Percentiles rank a stretch among this genome's conserved stretches.
Conservation (phyloP, 1,140 invertebrate genomes). For the Cydia strobilella region DNA sequence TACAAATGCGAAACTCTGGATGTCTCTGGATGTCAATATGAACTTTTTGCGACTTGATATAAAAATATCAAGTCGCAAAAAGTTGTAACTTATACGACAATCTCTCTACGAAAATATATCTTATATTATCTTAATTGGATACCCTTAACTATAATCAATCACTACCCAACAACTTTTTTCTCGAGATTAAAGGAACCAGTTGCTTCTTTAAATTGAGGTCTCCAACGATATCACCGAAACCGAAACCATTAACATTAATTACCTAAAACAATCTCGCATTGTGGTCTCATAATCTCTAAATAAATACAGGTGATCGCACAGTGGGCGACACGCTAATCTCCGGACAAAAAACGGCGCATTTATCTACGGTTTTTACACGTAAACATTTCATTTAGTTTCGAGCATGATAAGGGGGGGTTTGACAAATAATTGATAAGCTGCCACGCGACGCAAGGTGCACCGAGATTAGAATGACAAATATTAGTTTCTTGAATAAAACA, state of each 20-base stretch:
- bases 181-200: too few species aligned
- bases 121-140: too few species aligned
- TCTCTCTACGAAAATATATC: too few species aligned
- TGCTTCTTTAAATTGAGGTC: background rate
- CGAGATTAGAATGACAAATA: constrained; percentile 57
- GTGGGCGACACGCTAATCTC: constrained; percentile 31
- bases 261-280: constrained; percentile 20
- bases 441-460: constrained; percentile 43
- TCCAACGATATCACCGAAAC: background rate
- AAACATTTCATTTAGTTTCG: constrained; percentile 25
- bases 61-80: too few species aligned
- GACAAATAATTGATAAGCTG: constrained; percentile 46
- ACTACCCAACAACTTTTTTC: too few species aligned
- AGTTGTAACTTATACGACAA: too few species aligned
- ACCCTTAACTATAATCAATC: too few species aligned
- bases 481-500: constrained; percentile 40
- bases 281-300: constrained; percentile 20
- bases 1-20: too few species aligned
- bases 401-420: constrained; percentile 32
- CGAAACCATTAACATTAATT: constrained; percentile 12
- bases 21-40: too few species aligned
- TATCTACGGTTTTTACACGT: constrained; percentile 26
- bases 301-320: constrained; percentile 32
- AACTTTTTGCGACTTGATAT: too few species aligned
- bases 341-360: constrained; percentile 24